phyloP scores from a whole-genome alignment of 2,113 vertebrate genomes.

The Chelonoidis abingdonii region DNA sequence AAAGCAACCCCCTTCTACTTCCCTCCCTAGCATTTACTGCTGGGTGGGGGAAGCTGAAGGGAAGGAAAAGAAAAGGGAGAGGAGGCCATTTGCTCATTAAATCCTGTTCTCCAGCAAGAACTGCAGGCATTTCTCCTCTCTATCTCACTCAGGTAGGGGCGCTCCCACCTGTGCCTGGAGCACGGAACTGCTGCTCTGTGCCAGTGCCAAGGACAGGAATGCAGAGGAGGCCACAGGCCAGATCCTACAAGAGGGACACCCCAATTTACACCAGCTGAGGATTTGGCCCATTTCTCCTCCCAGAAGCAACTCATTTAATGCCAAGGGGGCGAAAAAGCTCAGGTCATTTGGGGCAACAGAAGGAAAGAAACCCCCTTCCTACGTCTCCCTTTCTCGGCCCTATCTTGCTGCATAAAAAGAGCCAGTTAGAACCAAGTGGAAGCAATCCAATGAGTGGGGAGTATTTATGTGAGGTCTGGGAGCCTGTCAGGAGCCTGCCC shows the following conservation, averaged over 20 bases:
- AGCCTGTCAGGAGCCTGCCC: neutral
- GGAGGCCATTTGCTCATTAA: neutral
- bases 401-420: neutral
- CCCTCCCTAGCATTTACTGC: neutral
- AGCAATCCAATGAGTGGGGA: neutral
- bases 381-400: neutral
- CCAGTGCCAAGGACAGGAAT: neutral
- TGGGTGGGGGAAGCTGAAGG: neutral
- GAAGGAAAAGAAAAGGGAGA: neutral
- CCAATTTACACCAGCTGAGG: neutral
- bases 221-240: neutral
- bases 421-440: neutral
- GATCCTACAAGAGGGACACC: neutral
- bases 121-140: neutral
- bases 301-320: neutral
- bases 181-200: neutral
- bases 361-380: neutral
- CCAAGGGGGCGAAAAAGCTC: accelerated
- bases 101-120: neutral
- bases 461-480: neutral
- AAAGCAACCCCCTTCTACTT: neutral
- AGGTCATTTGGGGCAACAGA: neutral
- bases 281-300: neutral
- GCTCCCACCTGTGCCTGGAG: neutral
- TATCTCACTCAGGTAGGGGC: neutral